These are phyloP conservation scores for Micromys minutus DNA, from an alignment of 2,113 vertebrate genomes.

Conservation along the genomic window DNA sequence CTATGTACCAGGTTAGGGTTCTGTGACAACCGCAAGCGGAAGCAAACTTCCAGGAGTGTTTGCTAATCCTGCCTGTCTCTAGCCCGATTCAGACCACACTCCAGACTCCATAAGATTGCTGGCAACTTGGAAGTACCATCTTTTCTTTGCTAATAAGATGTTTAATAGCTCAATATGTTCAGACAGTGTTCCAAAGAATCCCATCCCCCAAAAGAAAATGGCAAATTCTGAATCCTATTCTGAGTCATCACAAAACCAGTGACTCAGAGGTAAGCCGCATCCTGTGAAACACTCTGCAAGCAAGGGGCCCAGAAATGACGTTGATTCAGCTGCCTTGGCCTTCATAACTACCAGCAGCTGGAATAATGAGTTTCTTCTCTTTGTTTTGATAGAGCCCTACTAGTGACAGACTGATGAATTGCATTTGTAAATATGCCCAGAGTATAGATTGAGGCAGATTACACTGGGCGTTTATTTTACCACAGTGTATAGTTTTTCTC, in stretches of 20 bases:
- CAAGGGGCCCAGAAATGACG: slow-evolving; percentile 34
- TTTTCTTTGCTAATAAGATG: background rate
- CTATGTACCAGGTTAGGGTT: background rate
- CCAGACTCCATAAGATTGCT: background rate
- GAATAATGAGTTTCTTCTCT: slow-evolving; percentile 69
- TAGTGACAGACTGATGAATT: slow-evolving; percentile 82
- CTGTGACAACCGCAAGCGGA: slow-evolving; percentile 17
- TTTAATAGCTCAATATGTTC: slow-evolving; percentile 7
- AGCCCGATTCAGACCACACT: background rate
- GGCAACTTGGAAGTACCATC: background rate
- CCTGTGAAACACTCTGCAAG: slow-evolving; percentile 66
- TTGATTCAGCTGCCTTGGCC: slow-evolving; percentile 51
- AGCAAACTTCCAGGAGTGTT: background rate
- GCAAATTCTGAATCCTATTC: slow-evolving; percentile 39
- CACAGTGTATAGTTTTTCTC: slow-evolving; percentile 77
- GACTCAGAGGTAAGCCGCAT: slow-evolving; percentile 11
- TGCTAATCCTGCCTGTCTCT: background rate
- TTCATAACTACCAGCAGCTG: slow-evolving; percentile 52
- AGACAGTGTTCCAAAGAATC: slow-evolving; percentile 49
- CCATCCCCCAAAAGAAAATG: slow-evolving; percentile 71
- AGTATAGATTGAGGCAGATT: slow-evolving; percentile 75
- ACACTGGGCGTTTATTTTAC: slow-evolving; percentile 54
- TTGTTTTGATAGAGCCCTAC: slow-evolving; percentile 72
- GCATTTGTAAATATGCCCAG: slow-evolving; percentile 77
- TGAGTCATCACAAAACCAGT: slow-evolving; percentile 42